Base-by-base conservation (phyloP, 2,888 invertebrate genomes). In the Drosophila nr. perissopoda region DNA sequence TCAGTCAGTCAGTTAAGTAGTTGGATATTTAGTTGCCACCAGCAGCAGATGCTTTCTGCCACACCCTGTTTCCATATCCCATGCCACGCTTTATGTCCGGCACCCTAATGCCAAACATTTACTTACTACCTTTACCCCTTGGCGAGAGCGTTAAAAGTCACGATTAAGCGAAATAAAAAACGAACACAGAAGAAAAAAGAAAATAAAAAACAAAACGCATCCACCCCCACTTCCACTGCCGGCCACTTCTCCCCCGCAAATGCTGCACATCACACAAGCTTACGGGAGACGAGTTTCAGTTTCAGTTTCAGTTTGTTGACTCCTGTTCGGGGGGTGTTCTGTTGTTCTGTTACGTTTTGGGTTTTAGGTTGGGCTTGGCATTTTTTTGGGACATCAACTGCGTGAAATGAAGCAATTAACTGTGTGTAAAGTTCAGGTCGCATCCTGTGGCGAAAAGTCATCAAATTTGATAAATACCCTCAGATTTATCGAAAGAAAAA, bases 331-430 rank as follows among this genome's bases (percentile, higher is more conserved):
- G 48, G 71, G 51, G 67, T 70, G 62, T 46, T 65, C 67, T 21
- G 61, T 59, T 68, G 60, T 71, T 29, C 29, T n/a, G 6, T 29
- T 51, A 16, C n/a, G 25, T 10, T 53, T 53, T 27, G 25, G 25
- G 25, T 54, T 46, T 21, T 54, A 18, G 56, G 31, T 38, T 83
- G 79, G 84, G 87, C 74, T 88, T 78, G 83, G 85, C 82, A 2
- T 3, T 13, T n/a, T 71, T 61, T 79, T 57, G 63, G 76, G 65
- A 70, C 82, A 81, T 88, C 81, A 87, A 89, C 87, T 90, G 91
- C 92, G 90, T 92, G 91, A 91, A 92, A 92, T 92, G 82, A 89
- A 91, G 91, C 89, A 91, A 92, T 92, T 91, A 90, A 88, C 82
- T 81, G 75, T 62, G 52, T 80, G 73, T 61, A 81, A 86, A 91